Base-by-base conservation (phyloP, 30 jellyfish, hydroid and myxozoan genomes). In the Cassiopea xamachana region DNA sequence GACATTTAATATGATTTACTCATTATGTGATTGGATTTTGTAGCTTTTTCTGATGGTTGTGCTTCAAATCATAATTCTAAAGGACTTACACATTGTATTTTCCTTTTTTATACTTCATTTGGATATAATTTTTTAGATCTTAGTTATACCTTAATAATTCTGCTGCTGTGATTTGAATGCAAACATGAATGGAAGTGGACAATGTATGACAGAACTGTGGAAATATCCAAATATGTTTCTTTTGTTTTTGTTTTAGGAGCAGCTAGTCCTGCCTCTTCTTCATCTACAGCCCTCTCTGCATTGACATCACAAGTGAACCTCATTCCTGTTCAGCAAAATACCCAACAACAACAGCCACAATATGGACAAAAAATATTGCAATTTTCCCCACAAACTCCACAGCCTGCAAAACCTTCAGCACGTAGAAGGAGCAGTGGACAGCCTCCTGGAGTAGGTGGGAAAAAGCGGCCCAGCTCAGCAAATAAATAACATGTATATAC, bases 241-340 rank as follows among this genome's bases (percentile, higher is more conserved):
- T 10, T 3, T 55, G 0, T 64, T 13, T 27, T 43, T 71, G 50
- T 16, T 19, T 12, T 68, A 89, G 92, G 96, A 2, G 84, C 84
- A 48, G 81, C 86, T 17, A 72, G 87, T 51, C 50, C 86, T 7
- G 90, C 88, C 64, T 89, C 95, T 19, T 80, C 93, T 64, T 64
- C 98, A 13, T 89, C 98, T 3, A 94, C 98, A 8, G 98, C 98
- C 17, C 90, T 94, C 46, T 94, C 99, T 18, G 98, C 99, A 45
- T 81, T 96, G 89, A 96, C 99, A 75, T 91, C 99, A 43, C 99
- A 96, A 80, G 99, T 96, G 48, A 96, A 96, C 91, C 94, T 96
- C 61, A 89, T 96, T 71, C 99, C 98, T 17, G 98, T 96, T 50
- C 99, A 96, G 67, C 97, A 87, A 72, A 85, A 83, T 16, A 97